Evolutionary conservation across 2,797 vertebrate genomes (phyloP), one percentile per base, ranked within the genome.

Genomic region (Clarias pachynema): DNA sequence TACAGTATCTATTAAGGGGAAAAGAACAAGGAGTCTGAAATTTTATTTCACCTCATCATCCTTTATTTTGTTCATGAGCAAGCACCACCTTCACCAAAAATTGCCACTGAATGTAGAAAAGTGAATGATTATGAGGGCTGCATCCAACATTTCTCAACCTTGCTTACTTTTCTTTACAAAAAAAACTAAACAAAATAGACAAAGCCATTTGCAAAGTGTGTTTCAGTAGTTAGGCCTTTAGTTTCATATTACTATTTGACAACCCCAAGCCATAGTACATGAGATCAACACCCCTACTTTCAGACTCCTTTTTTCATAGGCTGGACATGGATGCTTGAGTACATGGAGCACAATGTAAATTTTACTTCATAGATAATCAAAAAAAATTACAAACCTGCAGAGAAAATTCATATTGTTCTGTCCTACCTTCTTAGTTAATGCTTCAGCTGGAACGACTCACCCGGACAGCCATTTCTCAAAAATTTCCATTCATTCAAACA

Each of bases 51-150:
- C 94, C 92, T 94, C 87, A 91, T 93, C 90, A 86, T 95, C 94
- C 94, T 96, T 96, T 96, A 96, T 96, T 96, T 92, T 94, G 94
- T 95, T 95, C 91, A 93, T 82, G 93, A 95, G 95, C 95, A 94
- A 95, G 95, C 95, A 94, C 95, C 93, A 87, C 93, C 94, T 94
- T 95, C 89, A 95, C 95, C 94, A 95, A 93, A 95, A 92, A 93
- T 92, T 89, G 91, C 92, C 92, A 92, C 89, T 89, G 92, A 94
- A 91, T 91, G 91, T 94, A 93, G 93, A 94, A 95, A 95, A 95
- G 94, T 94, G 92, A 95, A 92, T 93, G 94, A 95, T 92, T 93
- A 93, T 89, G 94, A 95, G 94, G 94, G 94, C 93, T 93, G 90
- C 92, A 90, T 93, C 89, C 89, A 90, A 88, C 90, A 89, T 75